Evolutionary conservation across 2,888 invertebrate species (phyloP).

Genomic region (Hermaeophaga mercurialis): DNA sequence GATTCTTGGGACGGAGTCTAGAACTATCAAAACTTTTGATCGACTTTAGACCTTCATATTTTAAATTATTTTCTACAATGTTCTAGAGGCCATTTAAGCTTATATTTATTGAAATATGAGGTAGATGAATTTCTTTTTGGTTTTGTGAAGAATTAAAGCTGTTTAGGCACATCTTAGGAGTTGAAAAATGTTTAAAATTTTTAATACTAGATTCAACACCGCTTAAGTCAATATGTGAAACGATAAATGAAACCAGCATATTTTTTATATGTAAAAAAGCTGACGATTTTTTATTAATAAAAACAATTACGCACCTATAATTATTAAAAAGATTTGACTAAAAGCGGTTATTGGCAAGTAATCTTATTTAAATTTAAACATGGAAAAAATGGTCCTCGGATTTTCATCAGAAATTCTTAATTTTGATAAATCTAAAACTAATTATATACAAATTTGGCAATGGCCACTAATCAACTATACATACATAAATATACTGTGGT

Average conservation of each 20-base stretch:
- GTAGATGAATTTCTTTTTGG: conserved; percentile 24
- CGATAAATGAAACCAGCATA: too few species aligned
- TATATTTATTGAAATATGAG: conserved; percentile 21
- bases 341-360: neutral
- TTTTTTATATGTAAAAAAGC: too few species aligned
- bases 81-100: conserved; percentile 3
- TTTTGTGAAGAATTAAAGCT: conserved; percentile 18
- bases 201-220: neutral
- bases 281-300: too few species aligned
- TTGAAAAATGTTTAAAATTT: conserved; percentile 6
- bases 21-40: neutral
- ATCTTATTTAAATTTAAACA: neutral
- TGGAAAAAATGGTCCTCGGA: conserved; percentile 11
- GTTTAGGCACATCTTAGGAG: conserved; percentile 21
- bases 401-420: conserved; percentile 3
- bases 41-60: neutral
- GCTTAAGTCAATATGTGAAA: neutral
- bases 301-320: too few species aligned
- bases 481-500: too few species aligned
- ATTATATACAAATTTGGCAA: conserved; percentile 3
- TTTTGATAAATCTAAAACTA: conserved; percentile 2
- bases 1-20: neutral
- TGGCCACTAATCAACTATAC: too few species aligned
- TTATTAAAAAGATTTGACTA: neutral
- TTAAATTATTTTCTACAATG: neutral